These are phyloP conservation scores for Xestia rhomboidea DNA, from an alignment of 2,888 invertebrate genomes.

Conservation along the genomic window DNA sequence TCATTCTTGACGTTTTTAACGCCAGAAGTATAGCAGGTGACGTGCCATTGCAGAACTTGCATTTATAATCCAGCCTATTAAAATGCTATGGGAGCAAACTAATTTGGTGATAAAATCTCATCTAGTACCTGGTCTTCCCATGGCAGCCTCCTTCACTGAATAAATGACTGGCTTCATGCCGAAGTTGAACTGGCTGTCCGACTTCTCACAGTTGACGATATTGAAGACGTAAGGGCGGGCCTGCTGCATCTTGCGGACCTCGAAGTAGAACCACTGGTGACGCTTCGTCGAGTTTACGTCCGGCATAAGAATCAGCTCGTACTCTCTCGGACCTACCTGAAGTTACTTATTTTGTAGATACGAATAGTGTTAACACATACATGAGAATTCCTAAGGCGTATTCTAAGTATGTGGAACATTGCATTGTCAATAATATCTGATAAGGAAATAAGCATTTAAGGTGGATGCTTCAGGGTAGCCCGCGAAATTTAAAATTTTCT, in stretches of 20 bases:
- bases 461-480: no score
- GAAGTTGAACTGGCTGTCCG: conserved; percentile 96
- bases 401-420: background rate
- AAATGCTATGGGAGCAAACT: no score
- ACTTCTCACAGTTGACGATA: conserved; percentile 96
- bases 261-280: conserved; percentile 97
- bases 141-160: conserved; percentile 93
- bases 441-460: background rate
- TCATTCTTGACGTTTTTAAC: background rate
- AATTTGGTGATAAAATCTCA: background rate
- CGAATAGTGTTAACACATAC: conserved; percentile 11
- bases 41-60: background rate
- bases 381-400: background rate
- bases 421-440: background rate
- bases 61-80: background rate
- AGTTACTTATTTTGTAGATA: conserved; percentile 68
- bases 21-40: background rate
- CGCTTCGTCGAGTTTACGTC: conserved; percentile 95
- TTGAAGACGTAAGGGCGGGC: conserved; percentile 94
- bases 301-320: conserved; percentile 95
- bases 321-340: conserved; percentile 94
- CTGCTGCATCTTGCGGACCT: conserved; percentile 94
- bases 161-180: conserved; percentile 97
- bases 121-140: conserved; percentile 86
- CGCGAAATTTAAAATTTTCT: no score